Base-by-base conservation (phyloP, 2,888 invertebrate species). In the Metopia argyrocephala region DNA sequence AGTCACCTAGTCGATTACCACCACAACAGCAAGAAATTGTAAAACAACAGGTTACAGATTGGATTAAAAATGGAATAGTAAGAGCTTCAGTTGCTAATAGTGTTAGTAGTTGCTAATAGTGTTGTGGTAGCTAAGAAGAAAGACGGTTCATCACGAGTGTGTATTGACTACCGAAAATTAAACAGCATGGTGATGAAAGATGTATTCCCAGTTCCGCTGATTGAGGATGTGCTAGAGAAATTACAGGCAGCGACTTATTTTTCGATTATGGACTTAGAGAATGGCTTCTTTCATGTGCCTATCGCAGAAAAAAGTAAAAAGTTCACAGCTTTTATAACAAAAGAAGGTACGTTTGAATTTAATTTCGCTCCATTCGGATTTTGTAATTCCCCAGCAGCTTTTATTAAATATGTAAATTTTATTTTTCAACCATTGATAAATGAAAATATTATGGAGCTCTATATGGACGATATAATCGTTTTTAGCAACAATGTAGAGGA, bases 111-210 rank as follows among this genome's bases (percentile, higher is more conserved):
- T n/a, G n/a, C n/a, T n/a, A n/a, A n/a, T n/a, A n/a, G 84, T 6
- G 82, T 85, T 18, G 70, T 86, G 12, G 28, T 85, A 21, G 84
- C 84, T 0, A n/a, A n/a, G 46, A 86, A 84, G 56, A 85, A 85
- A 74, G 79, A 83, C 25, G 83, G 83, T 15, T 74, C 69, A 20
- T 71, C 84, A 48, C 79, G 85, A 45, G 57, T 85, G 20, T 84
- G 85, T 45, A 76, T 86, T 2, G 86, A 86, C 46, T 85, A 74
- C 74, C 70, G 80, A 3, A 76, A 78, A 27, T 23, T 84, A 48
- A 84, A 84, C 56, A 59, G n/a, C 54, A 25, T 74, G 38, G 78
- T 80, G 5, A 21, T 78, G n/a, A 82, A 70, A 54, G 78, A 78
- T 54, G 23, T 74, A 9, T 75, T 78, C 61, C 83, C 80, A 59